These are phyloP conservation scores for Harpalus rufipes DNA, from an alignment of 2,888 invertebrate genomes.

Conservation along the genomic window DNA sequence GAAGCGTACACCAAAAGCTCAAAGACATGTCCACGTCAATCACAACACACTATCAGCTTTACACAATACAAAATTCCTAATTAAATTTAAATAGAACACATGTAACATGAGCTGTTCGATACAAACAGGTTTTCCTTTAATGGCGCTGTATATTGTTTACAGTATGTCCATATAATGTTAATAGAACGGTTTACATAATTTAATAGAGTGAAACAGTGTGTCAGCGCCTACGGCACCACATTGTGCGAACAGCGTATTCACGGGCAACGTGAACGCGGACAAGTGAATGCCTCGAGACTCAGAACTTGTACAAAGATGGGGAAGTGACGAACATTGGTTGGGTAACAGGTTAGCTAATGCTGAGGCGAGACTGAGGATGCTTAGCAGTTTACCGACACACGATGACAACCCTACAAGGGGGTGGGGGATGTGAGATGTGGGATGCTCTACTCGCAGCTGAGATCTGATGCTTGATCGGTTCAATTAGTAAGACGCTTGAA, in stretches of 20 bases:
- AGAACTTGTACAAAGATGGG: constrained; percentile 10
- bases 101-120: constrained; percentile 39
- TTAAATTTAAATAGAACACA: constrained; percentile 53
- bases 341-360: constrained; percentile 1
- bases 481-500: not conserved
- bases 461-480: not conserved
- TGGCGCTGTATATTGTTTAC: constrained; percentile 36
- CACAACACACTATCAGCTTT: not conserved
- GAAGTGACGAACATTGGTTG: constrained; percentile 20
- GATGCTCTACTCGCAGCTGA: not conserved
- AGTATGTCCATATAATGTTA: constrained; percentile 55
- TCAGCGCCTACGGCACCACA: constrained; percentile 39
- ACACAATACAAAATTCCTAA: constrained; percentile 40
- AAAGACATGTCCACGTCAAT: constrained; percentile 38
- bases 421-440: not conserved
- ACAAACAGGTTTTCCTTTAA: constrained; percentile 10
- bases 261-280: constrained; percentile 9
- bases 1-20: not conserved
- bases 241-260: constrained; percentile 46
- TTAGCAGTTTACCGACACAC: constrained; percentile 13
- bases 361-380: not conserved
- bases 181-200: constrained; percentile 62
- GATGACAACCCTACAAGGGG: not conserved
- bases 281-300: constrained; percentile 41
- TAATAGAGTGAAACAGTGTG: constrained; percentile 56